Conservation (phyloP, 2,888 invertebrate species). For the Lacanobia wlatinum region DNA sequence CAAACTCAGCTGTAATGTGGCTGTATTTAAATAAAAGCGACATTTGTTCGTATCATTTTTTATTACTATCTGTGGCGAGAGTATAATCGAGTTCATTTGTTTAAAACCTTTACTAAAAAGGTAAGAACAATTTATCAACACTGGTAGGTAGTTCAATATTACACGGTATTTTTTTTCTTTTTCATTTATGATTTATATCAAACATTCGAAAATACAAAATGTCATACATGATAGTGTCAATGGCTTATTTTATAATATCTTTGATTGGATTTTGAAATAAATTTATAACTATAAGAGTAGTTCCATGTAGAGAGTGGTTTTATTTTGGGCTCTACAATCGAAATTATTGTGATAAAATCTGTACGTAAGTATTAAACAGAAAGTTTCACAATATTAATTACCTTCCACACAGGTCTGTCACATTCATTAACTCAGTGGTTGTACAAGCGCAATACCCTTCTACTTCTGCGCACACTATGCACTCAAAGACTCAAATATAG, state of each 20-base stretch:
- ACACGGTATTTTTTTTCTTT: not conserved
- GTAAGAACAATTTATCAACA: not conserved
- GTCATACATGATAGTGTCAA: conserved; percentile 71
- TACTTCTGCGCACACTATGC: no score
- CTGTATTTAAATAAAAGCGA: not conserved
- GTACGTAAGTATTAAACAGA: conserved; percentile 47
- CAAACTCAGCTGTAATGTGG: conserved; percentile 16
- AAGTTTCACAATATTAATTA: not conserved
- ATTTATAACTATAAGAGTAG: conserved; percentile 73
- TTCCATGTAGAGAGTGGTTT: conserved; percentile 77
- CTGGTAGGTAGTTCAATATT: conserved; percentile 26
- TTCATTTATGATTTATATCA: conserved; percentile 17
- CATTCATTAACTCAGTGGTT: not conserved
- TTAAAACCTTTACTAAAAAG: no score
- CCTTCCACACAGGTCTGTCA: no score
- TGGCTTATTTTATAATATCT: conserved; percentile 72
- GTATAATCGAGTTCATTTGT: no score
- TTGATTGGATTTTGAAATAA: conserved; percentile 69
- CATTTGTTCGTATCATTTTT: no score
- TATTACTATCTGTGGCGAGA: no score
- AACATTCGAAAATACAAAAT: conserved; percentile 58
- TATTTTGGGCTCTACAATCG: conserved; percentile 70
- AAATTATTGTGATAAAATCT: conserved; percentile 80
- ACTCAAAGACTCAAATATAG: no score
- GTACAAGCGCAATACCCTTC: not conserved